A percentile compares a stretch with the other conserved stretches of the same genome.
These are phyloP conservation scores for Danio tinwini DNA, from an alignment of 2,797 vertebrate species.

Conservation along the genomic window DNA sequence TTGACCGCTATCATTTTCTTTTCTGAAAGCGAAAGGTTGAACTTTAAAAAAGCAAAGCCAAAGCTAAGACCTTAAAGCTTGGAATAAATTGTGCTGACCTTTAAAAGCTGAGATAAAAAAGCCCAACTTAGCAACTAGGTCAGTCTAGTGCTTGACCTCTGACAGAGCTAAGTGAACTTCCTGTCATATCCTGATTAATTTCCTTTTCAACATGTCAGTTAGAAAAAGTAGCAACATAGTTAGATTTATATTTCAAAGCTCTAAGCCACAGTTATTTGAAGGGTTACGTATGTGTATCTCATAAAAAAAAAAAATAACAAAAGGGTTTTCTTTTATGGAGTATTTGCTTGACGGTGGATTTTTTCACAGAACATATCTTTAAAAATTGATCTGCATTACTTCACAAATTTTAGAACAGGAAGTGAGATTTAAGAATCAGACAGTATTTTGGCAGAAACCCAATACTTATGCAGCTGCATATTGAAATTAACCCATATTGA, in stretches of 20 bases:
- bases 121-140: slow-evolving; percentile 24
- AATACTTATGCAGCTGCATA: slow-evolving; percentile 12
- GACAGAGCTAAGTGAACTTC: slow-evolving; percentile 37
- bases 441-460: slow-evolving; percentile 17
- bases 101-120: slow-evolving; percentile 37
- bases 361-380: slow-evolving; percentile 1
- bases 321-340: neutral
- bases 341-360: neutral
- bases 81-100: slow-evolving; percentile 35
- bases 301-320: neutral
- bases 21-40: slow-evolving; percentile 26
- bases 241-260: neutral
- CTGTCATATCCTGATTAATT: slow-evolving; percentile 14
- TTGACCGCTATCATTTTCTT: neutral
- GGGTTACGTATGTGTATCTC: neutral
- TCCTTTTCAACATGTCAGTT: slow-evolving; percentile 25
- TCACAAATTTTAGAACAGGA: slow-evolving; percentile 9
- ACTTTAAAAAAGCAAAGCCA: slow-evolving; percentile 15
- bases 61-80: slow-evolving; percentile 12
- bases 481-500: slow-evolving; percentile 12
- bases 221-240: neutral
- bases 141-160: slow-evolving; percentile 5
- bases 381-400: neutral
- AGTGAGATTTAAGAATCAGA: slow-evolving; percentile 2
- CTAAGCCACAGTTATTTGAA: neutral